Evolutionary conservation across 2,797 vertebrate species (phyloP), one percentile per base, ranked within the genome.

Genomic region (Acridotheres tristis): DNA sequence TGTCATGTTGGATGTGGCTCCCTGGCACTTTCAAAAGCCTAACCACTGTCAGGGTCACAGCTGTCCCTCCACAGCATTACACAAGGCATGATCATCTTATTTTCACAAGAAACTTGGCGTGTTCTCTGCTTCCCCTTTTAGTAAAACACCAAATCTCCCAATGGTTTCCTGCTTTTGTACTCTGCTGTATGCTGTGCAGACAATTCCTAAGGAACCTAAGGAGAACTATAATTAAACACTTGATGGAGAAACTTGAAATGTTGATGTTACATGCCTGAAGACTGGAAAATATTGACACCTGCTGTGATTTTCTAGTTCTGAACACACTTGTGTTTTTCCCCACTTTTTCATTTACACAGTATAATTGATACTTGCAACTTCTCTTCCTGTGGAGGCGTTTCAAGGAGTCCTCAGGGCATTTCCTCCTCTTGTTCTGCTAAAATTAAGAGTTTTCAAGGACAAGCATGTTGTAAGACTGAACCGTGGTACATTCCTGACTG

Each of bases 281-380:
- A 88, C 50, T 75, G 76, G 62, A 93, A 85, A 88, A 73, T 94
- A 67, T 27, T 88, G 67, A 71, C 55, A 91, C 55, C 82, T 92
- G 73, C 66, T 93, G 59, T 80, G 59, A 72, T 73, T 92, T 38
- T 86, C 51, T 51, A 30, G 27, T 53, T 92, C 51, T 69, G 58
- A 77, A 61, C 36, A 18, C 15, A 54, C 55, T 50, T 30, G 14
- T 43, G 43, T 47, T 78, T 65, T 11, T 1, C 22, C 4, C 12
- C 3, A 8, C 26, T 86, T 91, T 93, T 73, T 86, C 53, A 59
- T 69, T 92, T 89, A 36, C 55, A 2, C 9, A 5, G 36, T 27
- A n/a, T 72, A 73, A 50, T 81, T 11, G 2, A 58, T 86, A 88
- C 57, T 69, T 73, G 54, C 23, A 61, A n/a, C 3, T 3, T 73